Evolutionary conservation across 2,888 invertebrate species (phyloP).

Genomic region (Aelia acuminata): DNA sequence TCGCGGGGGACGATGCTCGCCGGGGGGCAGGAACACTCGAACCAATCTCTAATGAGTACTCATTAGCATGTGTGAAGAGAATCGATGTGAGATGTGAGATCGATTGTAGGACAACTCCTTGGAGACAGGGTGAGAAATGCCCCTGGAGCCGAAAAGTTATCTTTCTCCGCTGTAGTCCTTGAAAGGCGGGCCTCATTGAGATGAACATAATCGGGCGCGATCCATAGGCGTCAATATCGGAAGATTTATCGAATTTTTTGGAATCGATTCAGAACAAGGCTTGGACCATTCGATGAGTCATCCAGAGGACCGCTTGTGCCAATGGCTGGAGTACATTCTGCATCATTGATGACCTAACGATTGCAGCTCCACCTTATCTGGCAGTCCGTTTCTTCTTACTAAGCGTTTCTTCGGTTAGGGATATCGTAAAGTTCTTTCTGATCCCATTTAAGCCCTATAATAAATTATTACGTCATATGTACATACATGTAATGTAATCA

Average conservation of each 20-base stretch:
- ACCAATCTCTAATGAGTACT: conserved; percentile 34
- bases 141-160: not conserved
- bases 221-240: conserved; percentile 5
- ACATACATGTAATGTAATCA: too few relatives aligned
- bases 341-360: conserved; percentile 42
- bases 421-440: not conserved
- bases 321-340: not conserved
- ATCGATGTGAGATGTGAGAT: not conserved
- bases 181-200: not conserved
- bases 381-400: not conserved
- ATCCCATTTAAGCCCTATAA: too few relatives aligned
- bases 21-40: not conserved
- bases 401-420: not conserved
- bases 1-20: not conserved
- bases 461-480: too few relatives aligned
- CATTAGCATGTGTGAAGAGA: conserved; percentile 53
- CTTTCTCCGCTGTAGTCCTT: not conserved
- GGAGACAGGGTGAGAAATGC: conserved; percentile 39
- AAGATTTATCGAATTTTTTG: conserved; percentile 28
- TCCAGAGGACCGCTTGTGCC: not conserved
- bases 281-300: conserved; percentile 7
- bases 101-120: not conserved
- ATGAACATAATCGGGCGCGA: not conserved
- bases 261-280: conserved; percentile 6
- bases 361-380: not conserved